phyloP scores from a whole-genome alignment of 1,140 invertebrate genomes.

The Tetranychus urticae region DNA sequence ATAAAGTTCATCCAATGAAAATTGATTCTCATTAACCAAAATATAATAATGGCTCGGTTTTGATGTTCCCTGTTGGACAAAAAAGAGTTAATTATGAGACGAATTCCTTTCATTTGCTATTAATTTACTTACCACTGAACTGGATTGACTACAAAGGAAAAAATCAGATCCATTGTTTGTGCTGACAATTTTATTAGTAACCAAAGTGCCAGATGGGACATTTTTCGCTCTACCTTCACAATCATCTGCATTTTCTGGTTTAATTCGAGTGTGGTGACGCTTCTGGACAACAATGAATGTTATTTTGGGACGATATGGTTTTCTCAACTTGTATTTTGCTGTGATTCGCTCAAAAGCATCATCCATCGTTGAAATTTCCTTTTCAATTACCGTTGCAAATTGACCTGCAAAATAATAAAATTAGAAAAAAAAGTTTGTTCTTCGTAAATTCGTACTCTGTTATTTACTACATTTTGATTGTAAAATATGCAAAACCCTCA shows the following conservation, averaged over 20 bases:
- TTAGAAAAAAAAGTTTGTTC: not conserved
- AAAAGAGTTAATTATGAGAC: slow-evolving; percentile 51
- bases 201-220: slow-evolving; percentile 56
- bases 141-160: slow-evolving; percentile 40
- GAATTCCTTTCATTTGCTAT: slow-evolving; percentile 24
- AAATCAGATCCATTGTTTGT: slow-evolving; percentile 50
- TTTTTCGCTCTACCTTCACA: slow-evolving; percentile 26
- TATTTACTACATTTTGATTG: no score
- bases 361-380: slow-evolving; percentile 11
- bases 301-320: slow-evolving; percentile 5
- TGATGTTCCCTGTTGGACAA: slow-evolving; percentile 42
- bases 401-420: not conserved
- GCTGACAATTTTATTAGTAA: slow-evolving; percentile 55
- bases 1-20: slow-evolving; percentile 52
- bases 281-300: slow-evolving; percentile 15
- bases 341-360: not conserved
- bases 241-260: slow-evolving; percentile 13
- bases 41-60: slow-evolving; percentile 67
- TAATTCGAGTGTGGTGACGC: slow-evolving; percentile 5
- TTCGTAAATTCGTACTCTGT: no score
- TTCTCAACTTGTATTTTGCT: not conserved
- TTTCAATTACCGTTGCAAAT: slow-evolving; percentile 17
- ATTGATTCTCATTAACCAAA: slow-evolving; percentile 48
- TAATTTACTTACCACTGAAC: slow-evolving; percentile 7
- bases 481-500: no score